phyloP scores from a whole-genome alignment of 2,888 invertebrate genomes.

The Drosophila meridionalis region DNA sequence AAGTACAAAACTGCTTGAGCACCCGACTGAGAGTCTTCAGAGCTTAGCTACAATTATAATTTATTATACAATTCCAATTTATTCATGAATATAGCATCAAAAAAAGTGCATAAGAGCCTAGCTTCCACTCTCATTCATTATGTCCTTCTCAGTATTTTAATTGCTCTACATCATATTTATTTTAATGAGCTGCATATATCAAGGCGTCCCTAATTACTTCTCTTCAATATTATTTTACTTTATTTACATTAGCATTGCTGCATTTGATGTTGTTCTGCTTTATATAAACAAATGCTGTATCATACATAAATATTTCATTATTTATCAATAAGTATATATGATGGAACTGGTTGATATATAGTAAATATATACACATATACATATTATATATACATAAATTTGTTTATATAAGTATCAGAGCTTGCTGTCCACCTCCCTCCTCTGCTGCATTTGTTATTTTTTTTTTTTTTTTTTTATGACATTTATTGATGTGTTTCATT shows the following conservation, averaged over 20 bases:
- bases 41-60: neutral
- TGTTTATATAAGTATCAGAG: neutral
- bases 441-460: constrained; percentile 1
- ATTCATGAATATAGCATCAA: neutral
- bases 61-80: neutral
- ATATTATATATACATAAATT: neutral
- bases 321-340: constrained; percentile 8
- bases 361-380: neutral
- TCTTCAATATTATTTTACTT: neutral
- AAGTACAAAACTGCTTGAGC: too few species aligned
- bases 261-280: neutral
- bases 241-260: neutral
- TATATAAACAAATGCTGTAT: constrained; percentile 22
- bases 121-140: neutral
- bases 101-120: too few species aligned
- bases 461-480: constrained; percentile 34
- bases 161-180: neutral
- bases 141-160: neutral
- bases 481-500: constrained; percentile 37
- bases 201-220: neutral
- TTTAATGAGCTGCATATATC: constrained; percentile 6
- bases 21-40: too few species aligned
- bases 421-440: neutral
- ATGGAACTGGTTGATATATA: neutral
- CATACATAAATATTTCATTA: constrained; percentile 26